Base-by-base conservation (phyloP, 2,113 vertebrate genomes). In the Zosterops lateralis region DNA sequence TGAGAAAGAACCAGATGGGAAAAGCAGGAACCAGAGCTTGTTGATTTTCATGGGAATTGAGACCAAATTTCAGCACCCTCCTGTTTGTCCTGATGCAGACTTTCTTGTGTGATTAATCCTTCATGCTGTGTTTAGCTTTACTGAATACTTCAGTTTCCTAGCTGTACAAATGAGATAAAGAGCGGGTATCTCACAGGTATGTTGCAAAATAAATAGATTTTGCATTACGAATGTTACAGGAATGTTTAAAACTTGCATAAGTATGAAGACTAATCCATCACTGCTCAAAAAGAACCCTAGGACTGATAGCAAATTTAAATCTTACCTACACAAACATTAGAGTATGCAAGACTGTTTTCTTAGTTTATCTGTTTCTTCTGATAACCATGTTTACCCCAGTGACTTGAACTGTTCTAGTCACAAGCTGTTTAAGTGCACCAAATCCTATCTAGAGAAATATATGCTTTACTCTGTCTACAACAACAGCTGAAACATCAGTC, bases 281-380 rank as follows among this genome's bases (percentile, higher is more conserved):
- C 40, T 78, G n/a, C 74, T 88, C 18, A 87, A 44, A 87, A 89
- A 73, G 66, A 79, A 65, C 68, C 14, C 24, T 9, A 77, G 74
- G 47, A 80, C 0, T 86, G 71, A 87, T 31, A 88, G 56, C 47
- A 90, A 94, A 92, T 60, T 89, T 16, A 93, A 95, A 54, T 66
- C 66, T 65, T 89, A 95, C 45, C 54, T 79, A 85, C 10, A 36
- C 50, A 91, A 70, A 74, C 28, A 77, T 9, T 40, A 25, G 38
- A 44, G 13, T 16, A 79, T 70, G 67, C 50, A 89, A 85, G 68
- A 56, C 47, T 90, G 51, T 83, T 88, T 93, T 74, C 74, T 56
- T 79, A 74, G 66, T 91, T 87, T 89, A 92, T 84, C 45, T 76
- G 51, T 83, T 89, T 79, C 81, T 93, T 72, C 72, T 58, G 92